Evolutionary conservation across 2,888 invertebrate species (phyloP), one percentile per base, ranked within the genome.

Genomic region (Strigamia crassipes): DNA sequence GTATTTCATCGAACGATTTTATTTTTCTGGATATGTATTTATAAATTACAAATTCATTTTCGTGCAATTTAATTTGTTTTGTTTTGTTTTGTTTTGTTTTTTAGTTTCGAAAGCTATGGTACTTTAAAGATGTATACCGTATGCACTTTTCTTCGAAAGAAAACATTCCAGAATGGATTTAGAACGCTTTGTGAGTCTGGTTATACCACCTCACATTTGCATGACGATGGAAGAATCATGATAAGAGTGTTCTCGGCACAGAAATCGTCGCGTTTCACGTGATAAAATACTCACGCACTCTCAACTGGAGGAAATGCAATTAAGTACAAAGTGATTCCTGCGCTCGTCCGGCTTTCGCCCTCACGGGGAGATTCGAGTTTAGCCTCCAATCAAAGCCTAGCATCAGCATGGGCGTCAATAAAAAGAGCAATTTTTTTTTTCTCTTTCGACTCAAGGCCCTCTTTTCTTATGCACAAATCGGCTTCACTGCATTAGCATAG

Each of bases 381-480:
- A 23, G 61, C 61, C 61, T 61, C 21, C 61, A 23, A 61, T 61
- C 61, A 23, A 61, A 61, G 23, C 18, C 21, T 61, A 61, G 61
- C 61, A 61, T 61, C 61, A 61, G 23, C 61, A 23, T 61, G 18
- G 61, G 21, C 61, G 61, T 61, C 61, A 61, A 61, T 61, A 61
- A 61, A 61, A 61, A 23, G 18, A 61, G 61, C 18, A 61, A 61
- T 23, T 61, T 61, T 61, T 61, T 61, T 61, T 61, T 61, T 21
- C 21, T 61, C 18, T 18, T 61, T 61, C 23, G 61, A 21, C 61
- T 61, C 61, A 61, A 61, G 61, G 61, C 61, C 61, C 18, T 61
- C 61, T 61, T 61, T 61, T 61, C 61, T 61, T 61, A 61, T 61
- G 61, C 61, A 61, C 61, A 61, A 61, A 61, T 61, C 61, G 61